Conservation (phyloP, 2,888 invertebrate species). For the Congeria kusceri region DNA sequence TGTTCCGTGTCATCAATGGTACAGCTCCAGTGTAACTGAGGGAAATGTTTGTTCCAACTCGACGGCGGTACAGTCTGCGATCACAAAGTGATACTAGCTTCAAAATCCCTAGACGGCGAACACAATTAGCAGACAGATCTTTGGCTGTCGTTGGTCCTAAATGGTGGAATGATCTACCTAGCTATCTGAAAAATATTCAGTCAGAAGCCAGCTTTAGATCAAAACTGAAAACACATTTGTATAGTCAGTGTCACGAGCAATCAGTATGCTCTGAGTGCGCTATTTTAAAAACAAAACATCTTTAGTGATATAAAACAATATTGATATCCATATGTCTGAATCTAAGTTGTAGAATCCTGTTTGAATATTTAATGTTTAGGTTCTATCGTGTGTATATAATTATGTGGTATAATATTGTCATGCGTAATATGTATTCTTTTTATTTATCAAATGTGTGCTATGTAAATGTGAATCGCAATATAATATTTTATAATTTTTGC, state of each 20-base stretch:
- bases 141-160: constrained; percentile 27
- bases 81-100: not conserved
- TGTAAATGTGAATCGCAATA: constrained; percentile 18
- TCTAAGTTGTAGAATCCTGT: too few relatives aligned
- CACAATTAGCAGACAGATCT: constrained; percentile 14
- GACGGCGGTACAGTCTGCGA: constrained; percentile 8
- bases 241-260: constrained; percentile 3
- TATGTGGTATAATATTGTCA: too few relatives aligned
- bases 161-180: constrained; percentile 29
- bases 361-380: too few relatives aligned
- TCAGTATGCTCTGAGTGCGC: too few relatives aligned
- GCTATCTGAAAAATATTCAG: constrained; percentile 1
- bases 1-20: constrained; percentile 2
- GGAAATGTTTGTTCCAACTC: constrained; percentile 7
- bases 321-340: not conserved
- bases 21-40: constrained; percentile 5
- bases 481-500: too few relatives aligned
- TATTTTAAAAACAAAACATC: not conserved
- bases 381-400: too few relatives aligned
- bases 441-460: not conserved
- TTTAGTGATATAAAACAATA: too few relatives aligned
- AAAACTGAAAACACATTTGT: constrained; percentile 15
- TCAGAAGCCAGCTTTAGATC: constrained; percentile 4
- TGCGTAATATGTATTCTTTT: not conserved
- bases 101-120: not conserved